Evolutionary conservation across 2,797 vertebrate genomes (phyloP), one percentile per base, ranked within the genome.

Genomic region (Gorsachius magnificus): DNA sequence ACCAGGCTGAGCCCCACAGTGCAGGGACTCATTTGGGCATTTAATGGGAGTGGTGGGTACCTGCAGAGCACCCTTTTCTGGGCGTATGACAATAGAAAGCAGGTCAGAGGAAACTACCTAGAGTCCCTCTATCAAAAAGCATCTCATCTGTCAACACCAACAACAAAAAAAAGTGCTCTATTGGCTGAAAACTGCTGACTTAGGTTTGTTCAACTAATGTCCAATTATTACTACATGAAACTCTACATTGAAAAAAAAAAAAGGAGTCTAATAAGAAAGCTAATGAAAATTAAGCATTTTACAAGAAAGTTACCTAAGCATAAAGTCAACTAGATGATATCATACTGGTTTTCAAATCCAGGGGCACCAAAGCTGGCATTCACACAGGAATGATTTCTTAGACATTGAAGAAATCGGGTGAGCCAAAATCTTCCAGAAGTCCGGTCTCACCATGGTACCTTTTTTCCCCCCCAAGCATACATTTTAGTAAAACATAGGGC

Each of bases 221-320:
- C 66, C 80, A 93, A 90, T 93, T 95, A 93, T 31, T 84, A 85
- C 60, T 85, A 92, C 84, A 89, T 21, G 26, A 63, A 87, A 89
- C 13, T 56, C 35, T 60, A 93, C 70, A 79, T 5, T 13, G 18
- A 26, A 50, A 50, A 50, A 19, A 25, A n/a, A 66, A 66, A 69
- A 68, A 57, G 10, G 3, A 79, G 43, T 33, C 82, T 81, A 90
- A 64, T 77, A 84, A 70, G 61, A 87, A 90, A 90, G 22, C 31
- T 95, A 94, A 96, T 91, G 82, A 95, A 95, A 95, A 94, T 29
- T 25, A 81, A 96, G 53, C 65, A 50, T 81, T 90, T 75, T 83
- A 92, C 89, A 95, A 48, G 84, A 35, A 85, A 90, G 57, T 78
- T 66, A 94, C 76, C 43, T 68, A 89, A 93, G 76, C 93, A 78